Evolutionary conservation across 1,140 invertebrate species (phyloP).

Genomic region (Pollicipes pollicipes): DNA sequence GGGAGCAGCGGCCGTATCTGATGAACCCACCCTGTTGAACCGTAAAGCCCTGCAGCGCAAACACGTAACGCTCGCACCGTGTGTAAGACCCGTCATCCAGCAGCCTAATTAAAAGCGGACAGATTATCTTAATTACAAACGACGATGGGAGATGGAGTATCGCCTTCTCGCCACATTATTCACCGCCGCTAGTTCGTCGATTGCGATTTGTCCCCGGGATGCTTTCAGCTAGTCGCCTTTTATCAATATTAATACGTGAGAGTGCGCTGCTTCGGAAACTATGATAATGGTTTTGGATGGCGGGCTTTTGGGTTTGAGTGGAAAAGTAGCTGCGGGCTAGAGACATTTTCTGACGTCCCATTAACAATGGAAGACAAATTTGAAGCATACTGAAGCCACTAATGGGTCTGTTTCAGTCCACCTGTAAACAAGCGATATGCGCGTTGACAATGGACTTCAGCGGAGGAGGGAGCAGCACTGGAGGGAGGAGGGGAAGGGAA

Average conservation of each 20-base stretch:
- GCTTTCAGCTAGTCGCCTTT: background rate
- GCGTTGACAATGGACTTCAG: background rate
- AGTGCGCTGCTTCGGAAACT: background rate
- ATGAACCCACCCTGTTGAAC: too few relatives aligned
- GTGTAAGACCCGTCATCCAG: too few relatives aligned
- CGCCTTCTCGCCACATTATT: background rate
- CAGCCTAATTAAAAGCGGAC: background rate
- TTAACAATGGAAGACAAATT: background rate
- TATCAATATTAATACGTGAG: background rate
- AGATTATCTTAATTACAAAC: conserved; percentile 1
- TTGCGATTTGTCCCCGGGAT: background rate
- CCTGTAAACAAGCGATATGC: background rate
- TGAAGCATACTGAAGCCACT: background rate
- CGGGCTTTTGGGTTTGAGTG: background rate
- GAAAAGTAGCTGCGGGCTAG: background rate
- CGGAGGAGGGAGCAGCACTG: background rate
- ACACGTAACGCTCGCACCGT: too few relatives aligned
- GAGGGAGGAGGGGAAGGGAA: background rate
- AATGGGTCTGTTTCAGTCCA: background rate
- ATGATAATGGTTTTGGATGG: background rate
- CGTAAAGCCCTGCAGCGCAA: too few relatives aligned
- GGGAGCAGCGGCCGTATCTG: too few relatives aligned
- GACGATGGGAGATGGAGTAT: background rate
- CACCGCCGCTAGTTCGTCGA: background rate
- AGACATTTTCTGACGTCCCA: background rate